Conservation (phyloP, 2,888 invertebrate genomes). For the Amphipoea oculea region DNA sequence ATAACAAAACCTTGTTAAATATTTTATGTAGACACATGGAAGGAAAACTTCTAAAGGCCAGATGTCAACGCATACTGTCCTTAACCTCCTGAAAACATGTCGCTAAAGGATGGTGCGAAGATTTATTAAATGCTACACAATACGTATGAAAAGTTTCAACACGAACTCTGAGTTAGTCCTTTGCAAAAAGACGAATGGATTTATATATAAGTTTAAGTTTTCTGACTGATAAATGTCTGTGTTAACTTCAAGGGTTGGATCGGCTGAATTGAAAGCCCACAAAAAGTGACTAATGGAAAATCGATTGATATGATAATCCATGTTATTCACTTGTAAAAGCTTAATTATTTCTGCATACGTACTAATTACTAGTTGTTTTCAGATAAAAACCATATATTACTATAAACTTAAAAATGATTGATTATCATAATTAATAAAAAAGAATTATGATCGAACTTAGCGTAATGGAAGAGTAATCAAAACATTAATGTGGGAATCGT, state of each 20-base stretch:
- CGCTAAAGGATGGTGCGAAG: conserved; percentile 6
- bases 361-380: background rate
- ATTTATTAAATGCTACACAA: conserved; percentile 28
- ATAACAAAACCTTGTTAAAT: background rate
- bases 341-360: background rate
- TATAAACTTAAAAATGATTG: too few relatives aligned
- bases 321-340: background rate
- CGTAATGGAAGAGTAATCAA: background rate
- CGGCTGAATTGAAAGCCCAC: background rate
- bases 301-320: background rate
- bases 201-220: conserved; percentile 19
- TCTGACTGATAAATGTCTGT: conserved; percentile 16
- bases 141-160: conserved; percentile 9
- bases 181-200: conserved; percentile 9
- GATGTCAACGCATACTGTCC: background rate
- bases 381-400: background rate
- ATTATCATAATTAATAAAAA: background rate
- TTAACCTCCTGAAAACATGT: conserved; percentile 17
- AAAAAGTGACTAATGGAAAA: background rate
- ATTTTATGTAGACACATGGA: background rate
- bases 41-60: background rate
- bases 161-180: conserved; percentile 7
- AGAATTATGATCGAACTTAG: background rate
- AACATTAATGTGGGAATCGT: background rate
- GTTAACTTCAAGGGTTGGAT: conserved; percentile 12